Conservation (phyloP, 2,113 vertebrate genomes). For the Hemicordylus capensis region DNA sequence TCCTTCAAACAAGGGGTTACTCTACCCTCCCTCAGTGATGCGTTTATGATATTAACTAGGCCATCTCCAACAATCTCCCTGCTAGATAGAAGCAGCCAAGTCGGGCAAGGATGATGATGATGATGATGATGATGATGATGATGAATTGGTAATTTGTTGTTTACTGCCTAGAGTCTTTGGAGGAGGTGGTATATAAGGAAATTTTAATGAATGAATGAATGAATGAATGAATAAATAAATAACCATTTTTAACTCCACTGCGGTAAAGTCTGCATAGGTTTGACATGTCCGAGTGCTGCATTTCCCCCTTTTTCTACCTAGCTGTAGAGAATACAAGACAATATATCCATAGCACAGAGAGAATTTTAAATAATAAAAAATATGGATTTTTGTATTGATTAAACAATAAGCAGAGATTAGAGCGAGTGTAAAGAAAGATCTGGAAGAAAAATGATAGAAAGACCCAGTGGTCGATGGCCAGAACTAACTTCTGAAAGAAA, state of each 20-base stretch:
- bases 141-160: too few species aligned
- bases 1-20: too few species aligned
- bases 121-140: too few species aligned
- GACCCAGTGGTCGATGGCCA: background rate
- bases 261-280: too few species aligned
- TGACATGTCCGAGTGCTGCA: background rate
- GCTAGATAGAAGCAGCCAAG: too few species aligned
- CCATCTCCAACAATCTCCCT: background rate
- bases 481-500: background rate
- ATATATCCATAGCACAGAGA: background rate
- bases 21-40: too few species aligned
- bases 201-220: too few species aligned
- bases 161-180: too few species aligned
- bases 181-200: too few species aligned
- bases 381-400: conserved; percentile 34
- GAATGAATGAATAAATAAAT: too few species aligned
- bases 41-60: too few species aligned
- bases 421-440: conserved; percentile 14
- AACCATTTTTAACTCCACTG: background rate
- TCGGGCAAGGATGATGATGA: too few species aligned
- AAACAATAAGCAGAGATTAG: conserved; percentile 25
- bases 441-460: background rate
- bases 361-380: conserved; percentile 24
- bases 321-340: background rate
- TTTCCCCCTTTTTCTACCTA: background rate